These are phyloP conservation scores for Mystacides longicornis DNA, from an alignment of 2,888 invertebrate species.

Conservation along the genomic window DNA sequence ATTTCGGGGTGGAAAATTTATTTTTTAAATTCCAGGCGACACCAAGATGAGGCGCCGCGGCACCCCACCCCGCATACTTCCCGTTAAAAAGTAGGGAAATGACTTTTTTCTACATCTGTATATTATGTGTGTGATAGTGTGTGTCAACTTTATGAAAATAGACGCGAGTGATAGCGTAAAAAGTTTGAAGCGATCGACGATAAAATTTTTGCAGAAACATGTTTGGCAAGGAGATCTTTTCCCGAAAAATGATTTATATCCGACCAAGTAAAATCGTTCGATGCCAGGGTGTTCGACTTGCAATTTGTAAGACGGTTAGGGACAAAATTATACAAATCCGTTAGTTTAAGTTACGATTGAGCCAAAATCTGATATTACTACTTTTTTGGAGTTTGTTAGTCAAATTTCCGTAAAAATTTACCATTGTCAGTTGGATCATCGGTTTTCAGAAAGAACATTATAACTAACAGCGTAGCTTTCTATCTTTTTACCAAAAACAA, in stretches of 20 bases:
- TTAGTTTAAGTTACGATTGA: no score
- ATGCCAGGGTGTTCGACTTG: neutral
- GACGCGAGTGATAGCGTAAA: constrained; percentile 15
- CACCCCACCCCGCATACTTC: neutral
- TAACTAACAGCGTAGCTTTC: no score
- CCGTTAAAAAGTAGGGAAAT: constrained; percentile 8
- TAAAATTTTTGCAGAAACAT: constrained; percentile 17
- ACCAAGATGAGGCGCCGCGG: constrained; percentile 4
- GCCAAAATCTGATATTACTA: no score
- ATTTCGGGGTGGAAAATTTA: no score
- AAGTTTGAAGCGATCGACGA: constrained; percentile 18
- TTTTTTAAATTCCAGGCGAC: neutral
- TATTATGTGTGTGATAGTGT: no score
- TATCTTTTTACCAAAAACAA: no score
- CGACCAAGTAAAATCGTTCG: neutral
- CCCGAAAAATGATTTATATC: constrained; percentile 15
- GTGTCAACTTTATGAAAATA: constrained; percentile 16
- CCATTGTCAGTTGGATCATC: no score
- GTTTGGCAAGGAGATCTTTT: constrained; percentile 18
- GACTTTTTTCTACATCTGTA: constrained; percentile 17
- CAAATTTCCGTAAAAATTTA: no score
- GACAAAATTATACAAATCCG: no score
- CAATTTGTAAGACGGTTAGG: no score
- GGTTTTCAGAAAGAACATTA: no score
- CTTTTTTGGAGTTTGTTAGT: no score